A percentile compares a stretch with the other conserved stretches of the same genome.
phyloP scores from a whole-genome alignment of 2,113 vertebrate species.

The Neopipo cinnamomea region DNA sequence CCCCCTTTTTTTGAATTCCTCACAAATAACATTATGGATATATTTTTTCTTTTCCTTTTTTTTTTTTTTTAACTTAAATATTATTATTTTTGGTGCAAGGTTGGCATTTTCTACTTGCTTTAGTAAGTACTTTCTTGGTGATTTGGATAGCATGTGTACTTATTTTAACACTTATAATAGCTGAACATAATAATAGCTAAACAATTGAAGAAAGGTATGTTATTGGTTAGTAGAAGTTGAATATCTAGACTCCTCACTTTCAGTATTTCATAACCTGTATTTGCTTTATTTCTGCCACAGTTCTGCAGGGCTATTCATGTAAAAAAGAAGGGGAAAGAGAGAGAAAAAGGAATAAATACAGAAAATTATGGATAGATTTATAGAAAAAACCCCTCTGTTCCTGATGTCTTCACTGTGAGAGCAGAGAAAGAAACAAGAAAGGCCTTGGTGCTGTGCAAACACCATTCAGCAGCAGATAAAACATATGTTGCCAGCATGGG shows the following conservation, averaged over 20 bases:
- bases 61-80: background rate
- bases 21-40: background rate
- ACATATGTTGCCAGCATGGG: background rate
- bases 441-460: background rate
- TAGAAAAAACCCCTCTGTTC: background rate
- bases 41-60: background rate
- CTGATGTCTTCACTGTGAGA: too few relatives aligned
- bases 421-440: background rate
- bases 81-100: background rate
- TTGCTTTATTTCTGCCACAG: background rate
- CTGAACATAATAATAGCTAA: background rate
- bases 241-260: background rate
- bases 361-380: background rate
- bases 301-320: background rate
- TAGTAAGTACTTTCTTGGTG: background rate
- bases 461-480: background rate
- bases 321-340: background rate
- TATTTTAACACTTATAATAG: background rate
- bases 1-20: background rate
- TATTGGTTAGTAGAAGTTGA: background rate
- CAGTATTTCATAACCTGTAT: background rate
- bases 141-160: background rate
- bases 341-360: background rate
- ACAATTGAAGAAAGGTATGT: background rate
- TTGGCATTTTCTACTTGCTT: background rate